Conservation (phyloP, 30 jellyfish, hydroid and myxozoan species). For the Clytia hemisphaerica region DNA sequence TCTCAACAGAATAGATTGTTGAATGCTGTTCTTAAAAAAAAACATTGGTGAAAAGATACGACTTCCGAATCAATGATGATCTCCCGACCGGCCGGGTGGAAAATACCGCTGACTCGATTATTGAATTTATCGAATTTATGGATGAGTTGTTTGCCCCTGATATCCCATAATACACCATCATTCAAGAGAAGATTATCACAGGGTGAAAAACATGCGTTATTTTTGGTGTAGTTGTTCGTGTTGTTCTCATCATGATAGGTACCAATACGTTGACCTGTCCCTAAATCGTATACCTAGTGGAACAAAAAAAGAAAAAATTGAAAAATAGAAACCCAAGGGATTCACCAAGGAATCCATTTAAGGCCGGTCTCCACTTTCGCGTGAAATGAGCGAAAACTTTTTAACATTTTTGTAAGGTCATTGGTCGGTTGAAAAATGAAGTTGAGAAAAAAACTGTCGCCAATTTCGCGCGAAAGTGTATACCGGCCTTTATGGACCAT, state of each 20-base stretch:
- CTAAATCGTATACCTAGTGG: constrained; percentile 66
- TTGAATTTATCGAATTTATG: constrained; percentile 88
- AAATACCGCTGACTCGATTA: constrained; percentile 86
- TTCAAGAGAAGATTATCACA: constrained; percentile 80
- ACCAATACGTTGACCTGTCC: constrained; percentile 48
- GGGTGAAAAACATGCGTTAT: constrained; percentile 62
- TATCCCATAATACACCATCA: constrained; percentile 97
- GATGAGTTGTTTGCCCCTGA: constrained; percentile 58
- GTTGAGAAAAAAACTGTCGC: too few species aligned
- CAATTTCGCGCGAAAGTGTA: too few species aligned
- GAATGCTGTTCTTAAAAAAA: too few species aligned
- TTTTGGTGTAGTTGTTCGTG: constrained; percentile 46
- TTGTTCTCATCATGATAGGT: constrained; percentile 57
- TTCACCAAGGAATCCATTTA: too few species aligned
- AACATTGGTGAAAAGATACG: constrained; percentile 92
- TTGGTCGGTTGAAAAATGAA: too few species aligned
- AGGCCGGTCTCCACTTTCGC: too few species aligned
- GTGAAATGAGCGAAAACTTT: too few species aligned
- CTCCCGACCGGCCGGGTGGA: constrained; percentile 94
- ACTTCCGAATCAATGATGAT: constrained; percentile 81
- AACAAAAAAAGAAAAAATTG: too few species aligned
- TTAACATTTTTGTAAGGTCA: too few species aligned
- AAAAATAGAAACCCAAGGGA: too few species aligned
- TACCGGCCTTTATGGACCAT: too few species aligned
- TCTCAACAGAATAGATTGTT: too few species aligned